phyloP scores from a whole-genome alignment of 2,888 invertebrate species.

The Cecidostiba fungosa region DNA sequence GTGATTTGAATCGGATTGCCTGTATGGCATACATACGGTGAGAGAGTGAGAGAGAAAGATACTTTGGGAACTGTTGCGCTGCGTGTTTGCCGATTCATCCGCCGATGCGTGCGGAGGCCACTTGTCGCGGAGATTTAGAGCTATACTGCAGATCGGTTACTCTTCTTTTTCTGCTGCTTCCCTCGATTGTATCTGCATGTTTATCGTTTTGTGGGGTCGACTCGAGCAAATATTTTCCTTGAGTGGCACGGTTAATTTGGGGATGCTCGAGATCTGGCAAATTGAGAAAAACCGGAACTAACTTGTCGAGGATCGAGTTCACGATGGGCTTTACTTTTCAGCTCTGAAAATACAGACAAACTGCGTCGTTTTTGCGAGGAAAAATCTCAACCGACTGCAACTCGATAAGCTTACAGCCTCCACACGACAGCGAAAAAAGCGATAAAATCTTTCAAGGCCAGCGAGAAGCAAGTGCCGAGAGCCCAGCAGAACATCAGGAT shows the following conservation, averaged over 20 bases:
- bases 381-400: not conserved
- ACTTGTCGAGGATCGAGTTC: not conserved
- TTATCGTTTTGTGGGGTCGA: not conserved
- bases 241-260: not conserved
- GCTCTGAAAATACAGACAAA: no score
- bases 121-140: slow-evolving; percentile 30
- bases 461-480: not conserved
- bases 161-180: slow-evolving; percentile 47
- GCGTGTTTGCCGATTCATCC: slow-evolving; percentile 66
- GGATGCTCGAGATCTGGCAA: not conserved
- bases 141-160: not conserved
- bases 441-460: not conserved
- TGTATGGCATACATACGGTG: not conserved
- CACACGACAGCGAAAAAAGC: not conserved
- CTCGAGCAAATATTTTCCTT: slow-evolving; percentile 16
- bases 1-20: slow-evolving; percentile 14
- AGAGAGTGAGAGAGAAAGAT: not conserved
- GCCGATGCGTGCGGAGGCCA: slow-evolving; percentile 27
- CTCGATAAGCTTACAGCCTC: not conserved
- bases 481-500: not conserved
- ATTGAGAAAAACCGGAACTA: not conserved
- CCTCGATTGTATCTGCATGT: not conserved
- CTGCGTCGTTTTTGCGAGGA: not conserved
- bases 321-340: not conserved
- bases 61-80: slow-evolving; percentile 36